These are phyloP conservation scores for Ochlodes sylvanus DNA, from an alignment of 2,888 invertebrate species.

Conservation along the genomic window DNA sequence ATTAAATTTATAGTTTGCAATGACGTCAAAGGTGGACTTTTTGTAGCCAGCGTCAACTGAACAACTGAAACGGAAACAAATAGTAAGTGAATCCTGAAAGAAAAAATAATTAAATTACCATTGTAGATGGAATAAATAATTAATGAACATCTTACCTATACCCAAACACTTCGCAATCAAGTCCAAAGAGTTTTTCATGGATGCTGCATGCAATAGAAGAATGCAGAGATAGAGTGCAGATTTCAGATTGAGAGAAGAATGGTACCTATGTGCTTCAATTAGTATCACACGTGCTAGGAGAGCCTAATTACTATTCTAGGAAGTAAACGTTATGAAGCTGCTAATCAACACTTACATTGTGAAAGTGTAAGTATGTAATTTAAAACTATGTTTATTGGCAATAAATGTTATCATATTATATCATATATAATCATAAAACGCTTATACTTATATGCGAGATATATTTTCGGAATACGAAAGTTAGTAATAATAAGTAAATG, in stretches of 20 bases:
- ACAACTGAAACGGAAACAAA: not conserved
- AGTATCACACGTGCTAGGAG: slow-evolving; percentile 38
- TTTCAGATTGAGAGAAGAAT: slow-evolving; percentile 56
- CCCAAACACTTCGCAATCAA: slow-evolving; percentile 91
- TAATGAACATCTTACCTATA: slow-evolving; percentile 82
- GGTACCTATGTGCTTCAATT: slow-evolving; percentile 55
- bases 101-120: not conserved
- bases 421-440: too few relatives aligned
- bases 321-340: not conserved
- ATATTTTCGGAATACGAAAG: too few relatives aligned
- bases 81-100: slow-evolving; percentile 1
- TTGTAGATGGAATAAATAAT: not conserved
- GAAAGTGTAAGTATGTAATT: not conserved
- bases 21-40: too few relatives aligned
- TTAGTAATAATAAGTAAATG: too few relatives aligned
- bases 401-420: too few relatives aligned
- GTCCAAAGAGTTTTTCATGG: slow-evolving; percentile 92
- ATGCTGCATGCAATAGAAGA: slow-evolving; percentile 91
- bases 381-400: too few relatives aligned
- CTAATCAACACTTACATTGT: not conserved
- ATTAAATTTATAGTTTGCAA: too few relatives aligned
- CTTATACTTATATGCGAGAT: too few relatives aligned
- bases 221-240: slow-evolving; percentile 80
- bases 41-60: too few relatives aligned
- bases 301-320: slow-evolving; percentile 17